These are phyloP conservation scores for Melitaea athalia DNA, from an alignment of 2,888 invertebrate species.

Conservation along the genomic window DNA sequence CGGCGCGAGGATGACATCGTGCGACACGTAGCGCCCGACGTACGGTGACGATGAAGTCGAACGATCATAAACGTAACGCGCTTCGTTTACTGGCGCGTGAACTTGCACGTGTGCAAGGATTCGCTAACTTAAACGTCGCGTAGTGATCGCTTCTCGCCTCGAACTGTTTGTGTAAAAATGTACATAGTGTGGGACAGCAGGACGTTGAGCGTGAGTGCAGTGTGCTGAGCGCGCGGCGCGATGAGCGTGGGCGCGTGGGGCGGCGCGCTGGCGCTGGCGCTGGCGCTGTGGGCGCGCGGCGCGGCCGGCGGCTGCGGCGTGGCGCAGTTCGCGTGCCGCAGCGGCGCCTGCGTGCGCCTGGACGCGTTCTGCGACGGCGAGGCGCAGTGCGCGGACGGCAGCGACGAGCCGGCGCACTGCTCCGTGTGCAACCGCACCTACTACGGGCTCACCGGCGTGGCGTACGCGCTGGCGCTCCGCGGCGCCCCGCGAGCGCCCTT, in stretches of 20 bases:
- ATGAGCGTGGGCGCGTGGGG: conserved; percentile 5
- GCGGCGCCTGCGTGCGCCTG: conserved; percentile 90
- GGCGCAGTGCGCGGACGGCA: conserved; percentile 92
- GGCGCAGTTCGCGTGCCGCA: conserved; percentile 64
- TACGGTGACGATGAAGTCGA: conserved; percentile 2
- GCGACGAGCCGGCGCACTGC: conserved; percentile 92
- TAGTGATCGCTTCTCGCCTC: not conserved
- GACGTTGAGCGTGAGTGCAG: conserved; percentile 16
- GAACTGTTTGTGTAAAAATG: conserved; percentile 14
- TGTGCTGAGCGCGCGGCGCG: conserved; percentile 11
- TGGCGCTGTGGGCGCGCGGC: conserved; percentile 56
- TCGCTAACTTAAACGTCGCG: not conserved
- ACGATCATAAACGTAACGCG: not conserved
- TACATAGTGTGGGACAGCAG: conserved; percentile 18
- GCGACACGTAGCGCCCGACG: not conserved
- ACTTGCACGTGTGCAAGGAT: not conserved
- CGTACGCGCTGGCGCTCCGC: conserved; percentile 89
- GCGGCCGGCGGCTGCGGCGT: conserved; percentile 68
- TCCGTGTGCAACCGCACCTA: conserved; percentile 95
- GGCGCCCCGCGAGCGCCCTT: conserved; percentile 91
- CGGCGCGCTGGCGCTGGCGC: conserved; percentile 44
- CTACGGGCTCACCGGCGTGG: conserved; percentile 92
- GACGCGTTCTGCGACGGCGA: conserved; percentile 93
- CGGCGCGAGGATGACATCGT: not conserved
- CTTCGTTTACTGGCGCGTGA: not conserved